phyloP scores from a whole-genome alignment of 1,140 invertebrate genomes.

The Xylocopa sonorina region DNA sequence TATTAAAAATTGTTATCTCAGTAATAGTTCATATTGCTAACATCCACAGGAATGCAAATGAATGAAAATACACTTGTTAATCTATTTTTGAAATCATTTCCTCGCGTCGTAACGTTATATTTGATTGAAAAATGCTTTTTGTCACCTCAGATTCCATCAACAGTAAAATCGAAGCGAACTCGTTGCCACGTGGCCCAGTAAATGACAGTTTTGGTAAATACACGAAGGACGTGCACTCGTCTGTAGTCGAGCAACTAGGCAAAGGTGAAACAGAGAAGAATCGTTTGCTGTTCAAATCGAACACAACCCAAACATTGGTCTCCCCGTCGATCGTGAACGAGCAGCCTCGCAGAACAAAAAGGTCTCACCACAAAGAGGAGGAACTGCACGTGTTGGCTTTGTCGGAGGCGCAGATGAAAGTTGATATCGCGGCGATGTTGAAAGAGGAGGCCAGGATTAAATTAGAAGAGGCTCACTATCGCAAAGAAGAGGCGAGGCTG shows the following conservation, averaged over 20 bases:
- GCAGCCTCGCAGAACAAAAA: slow-evolving; percentile 41
- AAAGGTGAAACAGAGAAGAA: slow-evolving; percentile 17
- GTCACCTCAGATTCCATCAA: neutral
- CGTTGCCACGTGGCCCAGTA: neutral
- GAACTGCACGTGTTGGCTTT: slow-evolving; percentile 62
- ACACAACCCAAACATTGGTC: slow-evolving; percentile 27
- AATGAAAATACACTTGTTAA: too few relatives aligned
- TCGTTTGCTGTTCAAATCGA: slow-evolving; percentile 22
- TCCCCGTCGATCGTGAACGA: slow-evolving; percentile 40
- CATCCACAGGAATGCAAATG: too few relatives aligned
- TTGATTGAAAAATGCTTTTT: neutral
- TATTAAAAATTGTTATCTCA: too few relatives aligned
- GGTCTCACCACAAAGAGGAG: slow-evolving; percentile 48
- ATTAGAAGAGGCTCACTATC: slow-evolving; percentile 70
- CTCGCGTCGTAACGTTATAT: too few relatives aligned
- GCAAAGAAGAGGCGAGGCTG: slow-evolving; percentile 69
- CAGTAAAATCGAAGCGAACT: slow-evolving; percentile 20
- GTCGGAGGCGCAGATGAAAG: slow-evolving; percentile 70
- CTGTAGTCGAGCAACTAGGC: slow-evolving; percentile 1
- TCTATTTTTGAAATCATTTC: too few relatives aligned
- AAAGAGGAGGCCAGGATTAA: slow-evolving; percentile 71
- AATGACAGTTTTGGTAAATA: slow-evolving; percentile 23
- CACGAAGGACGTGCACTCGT: neutral
- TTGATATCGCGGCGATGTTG: slow-evolving; percentile 67
- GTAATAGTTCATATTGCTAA: too few relatives aligned